Conservation (phyloP, 2,113 vertebrate genomes). For the Gambusia affinis region DNA sequence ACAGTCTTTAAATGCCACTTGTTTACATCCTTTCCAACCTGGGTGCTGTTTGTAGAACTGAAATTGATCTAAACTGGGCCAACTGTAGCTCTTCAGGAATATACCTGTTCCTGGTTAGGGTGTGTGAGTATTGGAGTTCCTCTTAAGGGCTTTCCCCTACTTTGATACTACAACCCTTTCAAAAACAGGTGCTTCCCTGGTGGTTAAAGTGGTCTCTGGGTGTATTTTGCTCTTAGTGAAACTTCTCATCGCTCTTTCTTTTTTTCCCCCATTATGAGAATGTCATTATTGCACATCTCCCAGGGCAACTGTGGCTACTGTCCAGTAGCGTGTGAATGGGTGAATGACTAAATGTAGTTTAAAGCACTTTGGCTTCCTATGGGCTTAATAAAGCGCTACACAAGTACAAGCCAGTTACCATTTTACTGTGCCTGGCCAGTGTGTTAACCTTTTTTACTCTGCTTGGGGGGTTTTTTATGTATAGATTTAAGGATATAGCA, state of each 20-base stretch:
- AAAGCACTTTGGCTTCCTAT: no score
- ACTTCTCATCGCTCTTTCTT: not conserved
- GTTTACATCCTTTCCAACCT: not conserved
- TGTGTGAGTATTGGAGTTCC: not conserved
- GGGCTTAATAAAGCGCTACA: no score
- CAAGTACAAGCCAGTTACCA: no score
- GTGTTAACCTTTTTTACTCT: not conserved
- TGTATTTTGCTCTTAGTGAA: not conserved
- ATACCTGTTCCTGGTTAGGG: not conserved
- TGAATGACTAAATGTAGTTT: no score
- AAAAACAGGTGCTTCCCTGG: not conserved
- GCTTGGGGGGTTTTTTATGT: not conserved
- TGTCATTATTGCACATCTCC: not conserved
- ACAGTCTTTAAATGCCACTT: not conserved
- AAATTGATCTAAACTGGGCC: not conserved
- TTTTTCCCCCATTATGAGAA: not conserved
- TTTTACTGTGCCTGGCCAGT: not conserved
- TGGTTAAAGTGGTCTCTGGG: not conserved
- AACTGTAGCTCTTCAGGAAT: not conserved
- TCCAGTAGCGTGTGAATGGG: no score
- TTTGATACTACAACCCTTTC: not conserved
- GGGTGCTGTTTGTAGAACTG: not conserved
- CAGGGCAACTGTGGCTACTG: no score
- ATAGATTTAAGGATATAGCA: not conserved
- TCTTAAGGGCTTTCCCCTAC: not conserved